A percentile compares a stretch with the other conserved stretches of the same genome.
phyloP scores from a whole-genome alignment of 2,113 vertebrate species.

The Lagopus leucura region DNA sequence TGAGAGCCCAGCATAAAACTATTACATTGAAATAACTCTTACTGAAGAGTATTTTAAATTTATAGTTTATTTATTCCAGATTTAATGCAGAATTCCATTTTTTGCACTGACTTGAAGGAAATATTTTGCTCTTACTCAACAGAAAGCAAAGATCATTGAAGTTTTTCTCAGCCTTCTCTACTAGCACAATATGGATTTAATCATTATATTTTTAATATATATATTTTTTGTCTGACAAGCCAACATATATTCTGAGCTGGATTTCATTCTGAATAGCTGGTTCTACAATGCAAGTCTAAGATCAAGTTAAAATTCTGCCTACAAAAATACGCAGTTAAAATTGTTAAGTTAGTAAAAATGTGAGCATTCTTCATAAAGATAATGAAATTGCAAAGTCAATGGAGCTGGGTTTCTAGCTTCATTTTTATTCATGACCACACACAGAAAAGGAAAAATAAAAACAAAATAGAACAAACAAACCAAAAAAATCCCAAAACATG shows the following conservation, averaged over 20 bases:
- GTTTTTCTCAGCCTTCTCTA: not conserved
- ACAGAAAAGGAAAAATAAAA: not conserved
- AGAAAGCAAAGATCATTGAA: slow-evolving; percentile 5
- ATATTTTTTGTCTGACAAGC: not conserved
- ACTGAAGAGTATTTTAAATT: not conserved
- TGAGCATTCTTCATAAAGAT: not conserved
- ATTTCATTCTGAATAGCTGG: not conserved
- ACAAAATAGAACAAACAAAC: not conserved
- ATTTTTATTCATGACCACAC: not conserved
- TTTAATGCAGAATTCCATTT: not conserved
- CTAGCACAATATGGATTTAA: not conserved
- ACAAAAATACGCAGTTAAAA: not conserved
- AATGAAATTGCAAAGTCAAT: not conserved
- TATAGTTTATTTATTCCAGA: slow-evolving; percentile 11
- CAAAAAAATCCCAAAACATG: not conserved
- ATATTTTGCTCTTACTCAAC: not conserved
- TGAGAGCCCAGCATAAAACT: slow-evolving; percentile 10
- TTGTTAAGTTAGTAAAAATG: not conserved
- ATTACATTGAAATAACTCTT: slow-evolving; percentile 7
- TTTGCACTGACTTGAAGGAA: slow-evolving; percentile 6
- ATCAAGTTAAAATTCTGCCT: not conserved
- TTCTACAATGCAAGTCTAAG: not conserved
- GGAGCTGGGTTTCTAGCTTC: not conserved
- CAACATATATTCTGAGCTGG: not conserved
- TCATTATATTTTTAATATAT: not conserved